Evolutionary conservation across 2,113 vertebrate genomes (phyloP).

Genomic region (Chunga burmeisteri): DNA sequence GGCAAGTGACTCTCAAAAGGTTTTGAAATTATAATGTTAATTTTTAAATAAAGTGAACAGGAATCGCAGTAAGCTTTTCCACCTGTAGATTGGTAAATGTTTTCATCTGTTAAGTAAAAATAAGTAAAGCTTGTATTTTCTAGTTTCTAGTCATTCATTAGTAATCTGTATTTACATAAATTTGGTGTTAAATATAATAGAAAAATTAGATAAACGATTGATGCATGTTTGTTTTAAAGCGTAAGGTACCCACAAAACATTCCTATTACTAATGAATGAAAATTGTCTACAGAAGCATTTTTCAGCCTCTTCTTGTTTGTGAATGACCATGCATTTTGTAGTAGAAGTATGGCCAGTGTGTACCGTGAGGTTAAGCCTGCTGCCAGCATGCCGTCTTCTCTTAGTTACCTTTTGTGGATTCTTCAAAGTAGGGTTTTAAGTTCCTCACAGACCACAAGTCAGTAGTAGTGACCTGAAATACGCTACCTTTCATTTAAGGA

Average conservation of each 20-base stretch:
- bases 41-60: slow-evolving; percentile 28
- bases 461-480: neutral
- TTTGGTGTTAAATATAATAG: neutral
- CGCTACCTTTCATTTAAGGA: neutral
- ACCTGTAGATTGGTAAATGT: neutral
- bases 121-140: neutral
- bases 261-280: neutral
- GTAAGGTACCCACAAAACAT: neutral
- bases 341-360: neutral
- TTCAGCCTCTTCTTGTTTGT: neutral
- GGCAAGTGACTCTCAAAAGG: slow-evolving; percentile 20
- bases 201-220: neutral
- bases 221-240: neutral
- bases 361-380: neutral
- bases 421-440: neutral
- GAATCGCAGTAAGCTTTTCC: slow-evolving; percentile 37
- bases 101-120: slow-evolving; percentile 34
- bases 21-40: slow-evolving; percentile 10
- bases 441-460: neutral
- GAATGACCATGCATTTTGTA: neutral
- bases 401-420: neutral
- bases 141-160: neutral
- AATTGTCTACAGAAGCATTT: neutral
- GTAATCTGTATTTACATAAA: neutral
- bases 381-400: neutral